phyloP scores from a whole-genome alignment of 1,140 invertebrate species.

The Diploscapter pachys region DNA sequence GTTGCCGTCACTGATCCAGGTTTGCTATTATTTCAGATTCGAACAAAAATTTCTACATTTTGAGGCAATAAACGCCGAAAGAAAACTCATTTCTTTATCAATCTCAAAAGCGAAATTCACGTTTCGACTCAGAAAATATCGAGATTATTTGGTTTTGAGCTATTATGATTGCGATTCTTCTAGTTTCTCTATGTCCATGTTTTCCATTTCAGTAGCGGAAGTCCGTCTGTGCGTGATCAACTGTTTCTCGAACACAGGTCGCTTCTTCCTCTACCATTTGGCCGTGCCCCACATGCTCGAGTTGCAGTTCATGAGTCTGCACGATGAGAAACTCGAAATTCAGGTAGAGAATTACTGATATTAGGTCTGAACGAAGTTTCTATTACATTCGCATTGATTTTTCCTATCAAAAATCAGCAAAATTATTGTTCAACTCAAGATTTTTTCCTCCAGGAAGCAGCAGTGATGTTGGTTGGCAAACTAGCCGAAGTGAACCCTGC shows the following conservation, averaged over 20 bases:
- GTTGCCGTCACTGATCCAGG: conserved; percentile 90
- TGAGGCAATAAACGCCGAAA: neutral
- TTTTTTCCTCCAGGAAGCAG: neutral
- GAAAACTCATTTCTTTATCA: neutral
- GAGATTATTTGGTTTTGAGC: no score
- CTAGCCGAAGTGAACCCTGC: conserved; percentile 81
- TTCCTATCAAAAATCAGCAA: no score
- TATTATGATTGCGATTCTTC: no score
- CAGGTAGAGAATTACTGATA: conserved; percentile 66
- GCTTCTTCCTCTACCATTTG: conserved; percentile 86
- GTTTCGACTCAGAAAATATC: no score
- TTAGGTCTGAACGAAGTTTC: no score
- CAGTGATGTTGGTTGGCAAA: conserved; percentile 24
- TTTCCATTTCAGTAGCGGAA: conserved; percentile 72
- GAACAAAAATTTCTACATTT: neutral
- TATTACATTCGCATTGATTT: no score
- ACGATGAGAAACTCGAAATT: conserved; percentile 96
- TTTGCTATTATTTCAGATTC: conserved; percentile 43
- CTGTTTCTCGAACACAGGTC: conserved; percentile 72
- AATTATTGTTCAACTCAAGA: no score
- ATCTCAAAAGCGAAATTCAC: neutral
- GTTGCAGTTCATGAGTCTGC: conserved; percentile 86
- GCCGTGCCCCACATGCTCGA: conserved; percentile 92
- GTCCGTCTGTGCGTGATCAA: conserved; percentile 87
- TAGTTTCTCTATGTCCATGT: no score